Evolutionary conservation across 2,113 vertebrate genomes (phyloP), one percentile per base, ranked within the genome.

Genomic region (Thryonomys swinderianus): DNA sequence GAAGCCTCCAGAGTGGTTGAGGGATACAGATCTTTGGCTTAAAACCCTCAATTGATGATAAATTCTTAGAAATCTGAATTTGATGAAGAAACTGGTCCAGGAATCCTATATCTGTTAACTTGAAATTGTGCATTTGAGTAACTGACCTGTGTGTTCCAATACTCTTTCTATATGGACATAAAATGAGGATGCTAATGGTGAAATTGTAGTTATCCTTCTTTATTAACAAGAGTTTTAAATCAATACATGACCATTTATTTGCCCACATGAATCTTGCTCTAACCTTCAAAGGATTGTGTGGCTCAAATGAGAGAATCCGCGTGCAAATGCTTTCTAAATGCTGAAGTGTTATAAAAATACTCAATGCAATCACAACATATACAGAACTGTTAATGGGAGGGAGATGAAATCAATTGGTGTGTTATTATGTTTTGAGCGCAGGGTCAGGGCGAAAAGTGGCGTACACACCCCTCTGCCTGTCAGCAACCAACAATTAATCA

Each of bases 401-500:
- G 48, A 64, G 4, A 89, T 74, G 23, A 92, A 93, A 95, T 96
- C 86, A 93, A 67, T 76, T 48, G 69, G 57, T 91, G 32, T 87
- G 76, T 94, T 93, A 92, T 88, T 96, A 94, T 95, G 88, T 96
- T 97, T 96, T 92, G 93, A 96, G 66, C 59, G 21, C 32, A 79
- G 45, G 96, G 97, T 98, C 97, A 97, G 94, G 55, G 86, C 11
- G 0, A 95, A 91, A 97, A 95, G 92, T 93, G 71, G 92, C 55
- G 23, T 30, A 88, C 40, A 17, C 42, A 40, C 96, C 92, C 23
- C 37, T 61, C 57, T 71, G 71, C 79, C 85, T 93, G 91, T 96
- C 84, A 87, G 88, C 53, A 96, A 18, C 81, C 74, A 81, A 23
- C 80, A 97, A 98, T 98, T 98, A 98, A 97, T 98, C 98, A 95